Base-by-base conservation (phyloP, 2,797 vertebrate species). In the Sebastolobus altivelis region DNA sequence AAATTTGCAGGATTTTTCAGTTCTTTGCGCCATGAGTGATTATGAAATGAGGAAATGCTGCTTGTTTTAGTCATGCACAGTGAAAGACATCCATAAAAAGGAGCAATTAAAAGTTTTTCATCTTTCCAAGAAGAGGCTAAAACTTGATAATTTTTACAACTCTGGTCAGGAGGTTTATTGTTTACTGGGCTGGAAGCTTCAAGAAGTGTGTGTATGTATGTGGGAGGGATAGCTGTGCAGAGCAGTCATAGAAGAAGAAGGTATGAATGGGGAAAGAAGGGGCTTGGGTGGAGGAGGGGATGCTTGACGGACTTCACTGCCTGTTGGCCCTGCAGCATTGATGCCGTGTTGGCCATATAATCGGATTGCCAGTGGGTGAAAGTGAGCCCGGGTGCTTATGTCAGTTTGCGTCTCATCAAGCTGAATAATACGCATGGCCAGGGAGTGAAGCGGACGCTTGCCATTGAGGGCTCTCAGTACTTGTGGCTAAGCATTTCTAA, bases 331-430 rank as follows among this genome's bases (percentile, higher is more conserved):
- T 95, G 93, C 91, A 95, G 95, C 95, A 96, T 96, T 97, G 97
- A 98, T 95, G 97, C 87, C 94, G 95, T 94, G 96, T 91, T 96
- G 96, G 97, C 95, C 93, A 93, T 95, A 97, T 98, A 98, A 99
- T 98, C 95, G 97, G 97, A 98, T 98, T 99, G 94, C 96, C 97
- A 96, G 94, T 91, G 93, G 96, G 96, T 98, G 94, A 97, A 97
- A 97, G 95, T 94, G 94, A 97, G 96, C 96, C 96, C 70, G 95
- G 96, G 97, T 97, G 96, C 97, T 98, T 97, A 96, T 97, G 97
- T 99, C 98, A 98, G 96, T 96, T 98, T 97, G 94, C 94, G 97
- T 98, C 96, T 98, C 95, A 94, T 99, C 97, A 98, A 97, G 95
- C 97, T 93, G 90, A 94, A 95, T 95, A 94, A 97, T 96, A 96